Evolutionary conservation across 2,113 vertebrate species (phyloP).

Genomic region (Aix galericulata): DNA sequence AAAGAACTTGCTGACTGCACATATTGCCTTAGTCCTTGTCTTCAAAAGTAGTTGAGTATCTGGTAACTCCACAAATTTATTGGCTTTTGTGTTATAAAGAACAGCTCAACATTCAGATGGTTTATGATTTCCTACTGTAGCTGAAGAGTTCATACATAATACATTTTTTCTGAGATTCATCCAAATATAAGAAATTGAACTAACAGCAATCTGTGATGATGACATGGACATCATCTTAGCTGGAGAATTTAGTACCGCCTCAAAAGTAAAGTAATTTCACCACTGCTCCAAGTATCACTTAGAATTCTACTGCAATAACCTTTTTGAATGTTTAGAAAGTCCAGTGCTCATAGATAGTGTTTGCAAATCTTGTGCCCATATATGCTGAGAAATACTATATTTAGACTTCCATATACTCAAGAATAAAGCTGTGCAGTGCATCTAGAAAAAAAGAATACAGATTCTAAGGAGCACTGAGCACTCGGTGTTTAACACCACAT

Average conservation of each 20-base stretch:
- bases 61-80: slow-evolving; percentile 7
- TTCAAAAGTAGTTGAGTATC: neutral
- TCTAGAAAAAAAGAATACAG: neutral
- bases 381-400: neutral
- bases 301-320: neutral
- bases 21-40: neutral
- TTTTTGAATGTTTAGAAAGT: neutral
- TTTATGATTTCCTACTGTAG: slow-evolving; percentile 17
- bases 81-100: slow-evolving; percentile 4
- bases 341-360: neutral
- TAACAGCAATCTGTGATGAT: slow-evolving; percentile 21
- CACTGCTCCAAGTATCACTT: neutral
- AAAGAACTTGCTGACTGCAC: slow-evolving; percentile 17
- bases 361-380: neutral
- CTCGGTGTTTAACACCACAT: neutral
- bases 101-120: neutral
- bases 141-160: slow-evolving; percentile 27
- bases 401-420: neutral
- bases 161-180: neutral
- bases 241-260: neutral
- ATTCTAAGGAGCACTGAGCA: neutral
- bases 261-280: neutral
- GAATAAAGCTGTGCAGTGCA: neutral
- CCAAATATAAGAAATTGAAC: slow-evolving; percentile 32
- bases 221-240: neutral